Conservation (phyloP, 2,888 invertebrate species). For the Chalcosyrphus nemorum region DNA sequence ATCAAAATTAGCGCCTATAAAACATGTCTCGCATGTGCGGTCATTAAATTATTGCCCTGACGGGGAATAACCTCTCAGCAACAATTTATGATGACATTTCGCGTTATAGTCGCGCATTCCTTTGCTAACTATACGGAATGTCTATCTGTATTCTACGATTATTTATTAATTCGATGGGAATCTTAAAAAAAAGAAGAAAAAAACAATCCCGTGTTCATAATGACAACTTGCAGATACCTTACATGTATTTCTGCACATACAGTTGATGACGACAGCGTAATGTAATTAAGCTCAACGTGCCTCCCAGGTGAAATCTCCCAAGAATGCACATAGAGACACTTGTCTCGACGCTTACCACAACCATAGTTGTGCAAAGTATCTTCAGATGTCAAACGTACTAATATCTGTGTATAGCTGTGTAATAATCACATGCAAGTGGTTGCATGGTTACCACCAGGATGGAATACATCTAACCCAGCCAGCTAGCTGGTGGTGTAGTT, state of each 20-base stretch:
- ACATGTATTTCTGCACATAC: slow-evolving; percentile 10
- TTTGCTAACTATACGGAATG: neutral
- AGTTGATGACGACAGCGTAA: slow-evolving; percentile 43
- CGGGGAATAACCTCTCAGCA: slow-evolving; percentile 40
- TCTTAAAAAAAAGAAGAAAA: neutral
- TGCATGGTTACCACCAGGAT: slow-evolving; percentile 18
- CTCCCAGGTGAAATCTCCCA: slow-evolving; percentile 1
- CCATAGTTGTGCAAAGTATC: slow-evolving; percentile 38
- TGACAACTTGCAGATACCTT: slow-evolving; percentile 6
- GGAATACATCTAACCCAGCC: slow-evolving; percentile 11
- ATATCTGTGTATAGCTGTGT: neutral
- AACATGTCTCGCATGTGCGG: slow-evolving; percentile 63
- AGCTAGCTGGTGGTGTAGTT: slow-evolving; percentile 16
- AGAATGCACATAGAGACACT: slow-evolving; percentile 35
- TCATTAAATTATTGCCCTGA: slow-evolving; percentile 57
- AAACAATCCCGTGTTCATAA: neutral
- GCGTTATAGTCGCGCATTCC: slow-evolving; percentile 50
- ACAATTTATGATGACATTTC: slow-evolving; percentile 71
- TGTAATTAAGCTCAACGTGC: neutral
- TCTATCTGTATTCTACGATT: slow-evolving; percentile 23
- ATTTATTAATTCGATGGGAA: slow-evolving; percentile 62
- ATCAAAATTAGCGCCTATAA: slow-evolving; percentile 71
- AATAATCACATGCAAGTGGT: slow-evolving; percentile 22
- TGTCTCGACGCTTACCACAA: slow-evolving; percentile 9
- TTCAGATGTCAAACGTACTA: slow-evolving; percentile 27